Evolutionary conservation across 1,140 invertebrate genomes (phyloP), one percentile per base, ranked within the genome.

Genomic region (Venturia canescens): DNA sequence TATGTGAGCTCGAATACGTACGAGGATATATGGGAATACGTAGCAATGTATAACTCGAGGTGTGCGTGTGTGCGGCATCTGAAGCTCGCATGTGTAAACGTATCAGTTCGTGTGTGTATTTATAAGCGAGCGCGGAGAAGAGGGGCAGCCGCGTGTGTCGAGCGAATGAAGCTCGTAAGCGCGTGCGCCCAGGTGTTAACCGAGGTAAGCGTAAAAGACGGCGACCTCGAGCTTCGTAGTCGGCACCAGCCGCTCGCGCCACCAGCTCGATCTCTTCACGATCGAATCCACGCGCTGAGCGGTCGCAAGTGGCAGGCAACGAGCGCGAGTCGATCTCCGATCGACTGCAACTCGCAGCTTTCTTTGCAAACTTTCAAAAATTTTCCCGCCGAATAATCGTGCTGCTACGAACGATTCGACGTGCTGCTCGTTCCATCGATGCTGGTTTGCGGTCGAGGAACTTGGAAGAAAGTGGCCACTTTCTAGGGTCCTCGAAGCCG

Each of bases 241-340:
- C 88, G 88, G 90, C 90, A 90, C 88, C 86, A 82, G 90, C 88
- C 90, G 89, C 84, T 90, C 89, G 89, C 87, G 87, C 85, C 89
- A 88, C 84, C 84, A 89, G 86, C 86, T 86, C 85, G 69, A n/a
- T 38, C 71, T 57, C 72, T 26, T 74, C 69, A n/a, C n/a, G 21
- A 44, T 44, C 38, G 38, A 44, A 44, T 44, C 13, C 38, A 44
- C 13, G 7, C 5, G 21, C 26, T 13, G 60, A 66, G 23, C 9
- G 23, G 27, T 66, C 60, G 60, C 4, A 27, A 26, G 23, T 27
- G 21, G 53, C 18, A 57, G 5, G 4, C 18, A 57, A n/a, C 53
- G 13, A 57, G 16, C 53, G 38, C 38, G 38, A 44, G 1, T 13
- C 7, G 13, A 44, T 11, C 7, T 9, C 11, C 7, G 2, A 44